Conservation (phyloP, 23 tunicate genomes). For the Trididemnum nubilum region DNA sequence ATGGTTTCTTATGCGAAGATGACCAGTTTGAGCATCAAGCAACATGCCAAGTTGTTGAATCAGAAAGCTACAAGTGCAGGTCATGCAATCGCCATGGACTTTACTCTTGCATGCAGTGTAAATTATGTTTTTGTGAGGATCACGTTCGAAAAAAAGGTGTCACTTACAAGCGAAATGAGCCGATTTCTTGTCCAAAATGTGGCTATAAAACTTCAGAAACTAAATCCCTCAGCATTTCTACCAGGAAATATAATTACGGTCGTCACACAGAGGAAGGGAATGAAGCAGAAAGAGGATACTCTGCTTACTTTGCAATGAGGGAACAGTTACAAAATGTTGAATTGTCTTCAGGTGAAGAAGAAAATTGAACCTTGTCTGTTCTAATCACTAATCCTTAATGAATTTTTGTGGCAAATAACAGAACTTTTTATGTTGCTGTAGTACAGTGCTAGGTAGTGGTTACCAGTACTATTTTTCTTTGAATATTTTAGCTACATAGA, state of each 20-base stretch:
- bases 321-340: not conserved
- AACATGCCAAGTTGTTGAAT: slow-evolving; percentile 82
- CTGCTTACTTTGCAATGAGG: not conserved
- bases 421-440: no score
- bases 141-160: slow-evolving; percentile 93
- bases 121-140: slow-evolving; percentile 89
- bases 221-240: slow-evolving; percentile 72
- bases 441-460: no score
- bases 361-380: not conserved
- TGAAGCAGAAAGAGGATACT: slow-evolving; percentile 27
- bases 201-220: slow-evolving; percentile 75
- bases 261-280: slow-evolving; percentile 59
- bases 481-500: no score
- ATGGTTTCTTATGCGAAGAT: slow-evolving; percentile 79
- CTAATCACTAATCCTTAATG: no score
- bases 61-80: slow-evolving; percentile 83
- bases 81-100: slow-evolving; percentile 89
- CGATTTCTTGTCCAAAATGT: slow-evolving; percentile 92
- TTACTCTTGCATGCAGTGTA: slow-evolving; percentile 90
- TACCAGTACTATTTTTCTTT: no score
- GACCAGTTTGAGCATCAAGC: slow-evolving; percentile 99
- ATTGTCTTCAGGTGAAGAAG: not conserved
- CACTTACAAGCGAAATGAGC: slow-evolving; percentile 77
- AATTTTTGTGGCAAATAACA: no score
- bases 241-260: slow-evolving; percentile 68